These are phyloP conservation scores for Amblyopsis rosae DNA, from an alignment of 2,113 vertebrate species.

Conservation along the genomic window DNA sequence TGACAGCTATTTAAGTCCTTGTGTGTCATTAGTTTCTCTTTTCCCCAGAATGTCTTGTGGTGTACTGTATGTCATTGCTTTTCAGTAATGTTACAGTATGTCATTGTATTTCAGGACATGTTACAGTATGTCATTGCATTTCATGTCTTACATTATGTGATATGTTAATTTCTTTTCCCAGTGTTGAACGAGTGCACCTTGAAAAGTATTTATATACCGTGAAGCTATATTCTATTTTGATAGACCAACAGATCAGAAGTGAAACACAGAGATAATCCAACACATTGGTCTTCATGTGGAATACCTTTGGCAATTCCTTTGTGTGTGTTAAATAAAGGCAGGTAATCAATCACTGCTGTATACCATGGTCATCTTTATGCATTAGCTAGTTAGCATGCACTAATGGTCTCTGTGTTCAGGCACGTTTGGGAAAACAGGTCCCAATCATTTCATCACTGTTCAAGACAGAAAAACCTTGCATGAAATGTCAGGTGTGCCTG, in stretches of 20 bases:
- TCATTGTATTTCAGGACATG: neutral
- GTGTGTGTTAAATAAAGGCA: conserved; percentile 39
- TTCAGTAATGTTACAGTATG: no score
- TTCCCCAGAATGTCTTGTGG: neutral
- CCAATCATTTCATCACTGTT: conserved; percentile 39
- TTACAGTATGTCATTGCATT: neutral
- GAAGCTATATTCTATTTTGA: neutral
- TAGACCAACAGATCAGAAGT: conserved; percentile 4
- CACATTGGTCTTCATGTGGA: conserved; percentile 21
- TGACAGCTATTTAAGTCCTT: neutral
- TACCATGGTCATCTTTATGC: conserved; percentile 55
- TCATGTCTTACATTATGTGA: neutral
- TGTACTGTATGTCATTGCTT: neutral
- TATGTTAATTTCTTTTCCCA: neutral
- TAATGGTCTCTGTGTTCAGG: conserved; percentile 43
- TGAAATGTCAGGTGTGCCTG: conserved; percentile 28
- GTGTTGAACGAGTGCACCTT: conserved; percentile 15
- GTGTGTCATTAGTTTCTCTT: neutral
- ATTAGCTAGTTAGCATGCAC: conserved; percentile 38
- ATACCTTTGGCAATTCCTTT: conserved; percentile 19
- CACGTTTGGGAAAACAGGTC: conserved; percentile 54
- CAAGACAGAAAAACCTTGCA: conserved; percentile 24
- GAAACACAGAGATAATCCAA: conserved; percentile 27
- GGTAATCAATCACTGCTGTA: conserved; percentile 35
- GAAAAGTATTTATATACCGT: conserved; percentile 4